phyloP scores from a whole-genome alignment of 2,888 invertebrate species.

The Callyntrura guangdongensis region DNA sequence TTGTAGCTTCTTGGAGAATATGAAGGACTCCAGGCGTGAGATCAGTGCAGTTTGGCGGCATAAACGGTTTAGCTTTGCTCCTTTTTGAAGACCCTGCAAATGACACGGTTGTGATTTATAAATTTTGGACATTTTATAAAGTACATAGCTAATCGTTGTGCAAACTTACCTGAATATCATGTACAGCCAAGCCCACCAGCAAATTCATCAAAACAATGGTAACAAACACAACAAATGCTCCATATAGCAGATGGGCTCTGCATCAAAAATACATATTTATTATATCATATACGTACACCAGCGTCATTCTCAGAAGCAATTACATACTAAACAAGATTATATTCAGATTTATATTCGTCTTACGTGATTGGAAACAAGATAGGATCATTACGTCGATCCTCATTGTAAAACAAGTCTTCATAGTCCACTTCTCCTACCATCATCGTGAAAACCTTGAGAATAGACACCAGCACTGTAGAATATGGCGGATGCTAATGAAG shows the following conservation, averaged over 20 bases:
- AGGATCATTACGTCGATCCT: conserved; percentile 62
- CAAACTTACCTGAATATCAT: conserved; percentile 81
- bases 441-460: conserved; percentile 84
- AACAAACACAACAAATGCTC: conserved; percentile 81
- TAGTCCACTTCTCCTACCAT: conserved; percentile 84
- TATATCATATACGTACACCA: too few relatives aligned
- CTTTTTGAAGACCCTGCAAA: conserved; percentile 86
- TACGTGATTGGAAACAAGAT: conserved; percentile 79
- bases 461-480: conserved; percentile 78
- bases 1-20: conserved; percentile 92
- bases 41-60: conserved; percentile 94
- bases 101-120: background rate
- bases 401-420: conserved; percentile 81
- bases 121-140: background rate
- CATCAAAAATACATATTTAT: background rate
- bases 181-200: conserved; percentile 83
- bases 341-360: background rate
- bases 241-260: conserved; percentile 82
- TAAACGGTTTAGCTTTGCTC: conserved; percentile 91
- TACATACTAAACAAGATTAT: background rate
- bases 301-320: too few relatives aligned
- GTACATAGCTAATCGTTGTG: too few relatives aligned
- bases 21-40: conserved; percentile 93
- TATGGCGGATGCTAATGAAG: conserved; percentile 83
- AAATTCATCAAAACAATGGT: conserved; percentile 84